These are phyloP conservation scores for Dynastes grantii DNA, from an alignment of 2,888 invertebrate genomes.

Conservation along the genomic window DNA sequence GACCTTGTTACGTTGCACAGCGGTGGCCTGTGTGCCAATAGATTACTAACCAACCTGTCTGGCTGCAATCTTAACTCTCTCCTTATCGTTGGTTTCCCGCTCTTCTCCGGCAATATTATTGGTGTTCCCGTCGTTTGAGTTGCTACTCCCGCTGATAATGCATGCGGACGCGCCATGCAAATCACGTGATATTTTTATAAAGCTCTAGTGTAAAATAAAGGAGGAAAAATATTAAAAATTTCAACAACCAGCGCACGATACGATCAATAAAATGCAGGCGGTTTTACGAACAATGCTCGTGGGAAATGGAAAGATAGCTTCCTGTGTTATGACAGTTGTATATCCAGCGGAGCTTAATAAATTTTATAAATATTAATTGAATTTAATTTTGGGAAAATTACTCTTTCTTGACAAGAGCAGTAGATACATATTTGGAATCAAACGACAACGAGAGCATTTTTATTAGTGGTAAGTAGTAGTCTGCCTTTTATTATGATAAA, in stretches of 20 bases:
- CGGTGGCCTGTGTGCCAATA: conserved; percentile 9
- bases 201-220: conserved; percentile 35
- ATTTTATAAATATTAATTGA: too few relatives aligned
- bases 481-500: too few relatives aligned
- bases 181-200: conserved; percentile 37
- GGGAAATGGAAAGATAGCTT: conserved; percentile 5
- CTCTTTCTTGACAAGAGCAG: neutral
- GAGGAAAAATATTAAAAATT: conserved; percentile 33
- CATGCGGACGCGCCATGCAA: conserved; percentile 24
- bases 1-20: conserved; percentile 18
- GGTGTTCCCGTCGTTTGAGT: conserved; percentile 16
- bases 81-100: conserved; percentile 16
- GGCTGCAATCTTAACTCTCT: conserved; percentile 25
- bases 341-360: too few relatives aligned
- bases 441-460: too few relatives aligned
- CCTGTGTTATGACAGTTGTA: neutral
- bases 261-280: conserved; percentile 33
- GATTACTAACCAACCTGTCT: conserved; percentile 22
- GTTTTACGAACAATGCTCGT: neutral
- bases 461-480: too few relatives aligned
- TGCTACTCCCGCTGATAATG: conserved; percentile 20
- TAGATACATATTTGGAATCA: too few relatives aligned
- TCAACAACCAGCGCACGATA: conserved; percentile 12
- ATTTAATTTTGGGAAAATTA: neutral
- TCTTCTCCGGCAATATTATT: conserved; percentile 17